Evolutionary conservation across 2,797 vertebrate genomes (phyloP), one percentile per base, ranked within the genome.

Genomic region (Zenarchopterus dispar): DNA sequence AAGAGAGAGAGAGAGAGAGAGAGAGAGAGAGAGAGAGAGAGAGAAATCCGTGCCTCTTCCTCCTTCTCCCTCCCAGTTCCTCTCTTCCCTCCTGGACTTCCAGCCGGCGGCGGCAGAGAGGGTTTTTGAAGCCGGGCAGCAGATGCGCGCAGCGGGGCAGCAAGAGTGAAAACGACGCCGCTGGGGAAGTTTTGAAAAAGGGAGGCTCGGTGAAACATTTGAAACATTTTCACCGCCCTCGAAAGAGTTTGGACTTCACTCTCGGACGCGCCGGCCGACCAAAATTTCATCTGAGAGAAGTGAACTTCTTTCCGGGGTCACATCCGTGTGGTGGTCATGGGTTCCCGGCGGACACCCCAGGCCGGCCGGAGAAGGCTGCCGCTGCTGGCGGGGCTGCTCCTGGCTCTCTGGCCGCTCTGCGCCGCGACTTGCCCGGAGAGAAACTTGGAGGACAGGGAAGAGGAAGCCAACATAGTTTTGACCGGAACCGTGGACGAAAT

Each of bases 401-500:
- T 79, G 45, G 72, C 84, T 78, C 85, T 93, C 79, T 80, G 76
- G 77, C 82, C 88, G 71, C 91, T 84, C 43, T 87, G 93, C 80
- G 69, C 31, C 64, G 93, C 92, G 47, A 92, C 76, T 62, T 99
- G 97, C 89, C 94, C 95, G 19, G 97, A 99, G 86, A 94, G 93
- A 68, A 91, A 94, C 60, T 88, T 98, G 90, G 95, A 98, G 87
- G 91, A 94, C 66, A 56, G 96, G 45, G 97, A 99, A 82, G 97
- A 99, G 47, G 95, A 96, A 78, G 97, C 97, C 67, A 97, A 97
- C 86, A 87, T 99, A 70, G 97, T 98, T 75, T 84, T 99, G 70
- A 99, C 97, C 53, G 97, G 97, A 56, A 98, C 97, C 17, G 97
- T 98, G 90, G 96, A 98, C 80, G 97, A 99, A 84, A 98, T 99